Percentiles rank a stretch among this genome's conserved stretches.
Evolutionary conservation across 1,140 invertebrate species (phyloP).

Genomic region (Pseudomyrmex cubaensis): DNA sequence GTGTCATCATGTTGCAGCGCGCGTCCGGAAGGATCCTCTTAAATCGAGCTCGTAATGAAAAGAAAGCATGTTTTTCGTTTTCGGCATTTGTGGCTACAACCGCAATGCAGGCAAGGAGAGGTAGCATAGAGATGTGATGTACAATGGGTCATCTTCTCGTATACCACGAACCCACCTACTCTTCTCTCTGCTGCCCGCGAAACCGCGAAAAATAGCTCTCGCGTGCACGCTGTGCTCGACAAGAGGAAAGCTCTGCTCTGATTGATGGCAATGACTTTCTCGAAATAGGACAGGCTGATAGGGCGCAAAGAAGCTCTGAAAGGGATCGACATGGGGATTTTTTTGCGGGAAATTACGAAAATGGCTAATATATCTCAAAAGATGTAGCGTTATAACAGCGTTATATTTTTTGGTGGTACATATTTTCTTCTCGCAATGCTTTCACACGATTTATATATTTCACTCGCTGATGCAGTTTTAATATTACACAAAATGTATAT

Average conservation of each 20-base stretch:
- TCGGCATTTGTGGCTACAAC: slow-evolving; percentile 3
- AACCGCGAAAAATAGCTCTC: slow-evolving; percentile 60
- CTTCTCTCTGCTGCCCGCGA: slow-evolving; percentile 5
- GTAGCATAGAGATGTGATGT: slow-evolving; percentile 38
- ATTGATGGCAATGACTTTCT: slow-evolving; percentile 61
- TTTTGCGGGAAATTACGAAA: slow-evolving; percentile 6
- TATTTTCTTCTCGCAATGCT: background rate
- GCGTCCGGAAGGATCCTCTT: background rate
- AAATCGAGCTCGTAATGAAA: slow-evolving; percentile 31
- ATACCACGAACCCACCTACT: slow-evolving; percentile 29
- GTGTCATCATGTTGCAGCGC: background rate
- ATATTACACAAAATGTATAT: background rate
- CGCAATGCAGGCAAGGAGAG: slow-evolving; percentile 39
- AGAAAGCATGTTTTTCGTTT: slow-evolving; percentile 41
- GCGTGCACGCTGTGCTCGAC: slow-evolving; percentile 34
- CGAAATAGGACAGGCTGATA: slow-evolving; percentile 37
- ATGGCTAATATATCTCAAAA: background rate
- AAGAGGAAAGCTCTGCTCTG: slow-evolving; percentile 57
- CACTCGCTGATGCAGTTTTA: background rate
- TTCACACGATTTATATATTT: slow-evolving; percentile 10
- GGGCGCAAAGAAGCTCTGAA: slow-evolving; percentile 33
- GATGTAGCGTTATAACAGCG: background rate
- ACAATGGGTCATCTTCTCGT: slow-evolving; percentile 55
- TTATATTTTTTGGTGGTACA: background rate
- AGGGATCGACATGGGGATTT: slow-evolving; percentile 9